Evolutionary conservation across 2,888 invertebrate genomes (phyloP).

Genomic region (Drosophila mettleri): DNA sequence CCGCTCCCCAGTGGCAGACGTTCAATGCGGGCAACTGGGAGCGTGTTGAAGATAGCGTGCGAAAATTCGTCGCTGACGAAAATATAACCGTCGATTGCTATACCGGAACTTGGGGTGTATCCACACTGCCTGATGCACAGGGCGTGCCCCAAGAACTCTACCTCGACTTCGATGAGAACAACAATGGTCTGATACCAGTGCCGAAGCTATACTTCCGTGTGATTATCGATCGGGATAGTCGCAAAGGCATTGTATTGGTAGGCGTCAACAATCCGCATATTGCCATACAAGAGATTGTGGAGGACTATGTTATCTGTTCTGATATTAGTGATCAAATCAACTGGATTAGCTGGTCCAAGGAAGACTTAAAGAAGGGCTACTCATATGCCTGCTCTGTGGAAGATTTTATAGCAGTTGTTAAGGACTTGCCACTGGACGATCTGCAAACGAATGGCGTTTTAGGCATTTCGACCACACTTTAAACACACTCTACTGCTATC

Average conservation of each 20-base stretch:
- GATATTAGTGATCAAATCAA: conserved; percentile 73
- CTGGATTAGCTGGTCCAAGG: conserved; percentile 78
- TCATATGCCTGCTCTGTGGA: conserved; percentile 79
- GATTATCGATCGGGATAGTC: conserved; percentile 84
- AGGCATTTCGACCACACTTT: conserved; percentile 44
- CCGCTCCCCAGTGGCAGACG: conserved; percentile 87
- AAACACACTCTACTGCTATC: neutral
- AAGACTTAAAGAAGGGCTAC: conserved; percentile 72
- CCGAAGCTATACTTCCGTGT: conserved; percentile 87
- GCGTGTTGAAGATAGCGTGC: conserved; percentile 85
- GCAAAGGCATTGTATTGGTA: conserved; percentile 86
- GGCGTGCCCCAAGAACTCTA: conserved; percentile 81
- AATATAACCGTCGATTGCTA: conserved; percentile 85
- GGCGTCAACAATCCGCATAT: conserved; percentile 85
- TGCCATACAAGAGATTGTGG: conserved; percentile 61
- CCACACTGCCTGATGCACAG: conserved; percentile 85
- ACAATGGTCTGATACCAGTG: conserved; percentile 85
- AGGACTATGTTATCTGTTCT: conserved; percentile 75
- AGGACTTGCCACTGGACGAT: conserved; percentile 67
- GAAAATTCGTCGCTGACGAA: conserved; percentile 84
- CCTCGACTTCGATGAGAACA: conserved; percentile 80
- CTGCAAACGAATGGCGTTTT: conserved; percentile 66
- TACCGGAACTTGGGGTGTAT: conserved; percentile 87
- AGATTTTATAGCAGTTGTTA: conserved; percentile 69
- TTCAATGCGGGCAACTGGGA: conserved; percentile 88